Conservation (phyloP, 2,888 invertebrate genomes). For the Neuroscelio doddi region DNA sequence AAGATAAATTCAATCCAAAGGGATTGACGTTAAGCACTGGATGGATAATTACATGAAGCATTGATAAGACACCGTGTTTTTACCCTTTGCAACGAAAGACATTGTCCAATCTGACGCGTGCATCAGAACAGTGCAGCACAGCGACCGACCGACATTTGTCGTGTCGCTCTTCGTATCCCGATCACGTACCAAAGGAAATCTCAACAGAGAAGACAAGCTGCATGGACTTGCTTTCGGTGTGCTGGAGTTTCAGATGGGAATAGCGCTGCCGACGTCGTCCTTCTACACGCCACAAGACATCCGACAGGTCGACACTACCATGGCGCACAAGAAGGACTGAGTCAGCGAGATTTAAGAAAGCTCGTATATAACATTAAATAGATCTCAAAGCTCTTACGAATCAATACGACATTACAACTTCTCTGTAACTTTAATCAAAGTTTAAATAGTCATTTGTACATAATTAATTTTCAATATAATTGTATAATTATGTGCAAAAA, state of each 20-base stretch:
- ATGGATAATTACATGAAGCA: too few relatives aligned
- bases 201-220: conserved; percentile 28
- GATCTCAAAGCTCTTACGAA: conserved; percentile 17
- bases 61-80: too few relatives aligned
- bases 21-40: too few relatives aligned
- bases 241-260: conserved; percentile 27
- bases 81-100: too few relatives aligned
- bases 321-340: conserved; percentile 21
- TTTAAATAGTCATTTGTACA: too few relatives aligned
- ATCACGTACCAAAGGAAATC: conserved; percentile 27
- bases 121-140: conserved; percentile 4
- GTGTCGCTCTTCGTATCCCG: conserved; percentile 9
- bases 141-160: not conserved
- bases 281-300: conserved; percentile 24
- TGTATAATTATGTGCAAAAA: too few relatives aligned
- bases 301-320: conserved; percentile 23
- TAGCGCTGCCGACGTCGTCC: conserved; percentile 26
- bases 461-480: too few relatives aligned
- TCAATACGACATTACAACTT: conserved; percentile 25
- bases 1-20: too few relatives aligned
- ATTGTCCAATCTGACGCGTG: too few relatives aligned
- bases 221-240: conserved; percentile 21
- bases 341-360: conserved; percentile 40
- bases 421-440: too few relatives aligned
- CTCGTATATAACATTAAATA: conserved; percentile 39